Conservation (phyloP, 2,113 vertebrate species). For the Pseudorasbora parva region DNA sequence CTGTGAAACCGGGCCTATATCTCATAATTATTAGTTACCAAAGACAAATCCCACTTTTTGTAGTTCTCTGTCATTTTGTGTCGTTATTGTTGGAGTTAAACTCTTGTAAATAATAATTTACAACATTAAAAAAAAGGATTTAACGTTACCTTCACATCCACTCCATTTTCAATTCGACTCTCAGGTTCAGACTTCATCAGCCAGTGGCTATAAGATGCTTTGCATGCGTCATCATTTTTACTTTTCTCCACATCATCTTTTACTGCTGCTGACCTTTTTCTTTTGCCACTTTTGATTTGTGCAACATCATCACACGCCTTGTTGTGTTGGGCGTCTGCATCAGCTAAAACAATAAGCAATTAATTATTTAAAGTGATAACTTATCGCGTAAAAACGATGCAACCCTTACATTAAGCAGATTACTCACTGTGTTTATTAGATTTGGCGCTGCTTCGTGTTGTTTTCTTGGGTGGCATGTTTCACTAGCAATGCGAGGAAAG, state of each 20-base stretch:
- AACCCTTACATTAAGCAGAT: conserved; percentile 45
- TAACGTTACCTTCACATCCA: conserved; percentile 87
- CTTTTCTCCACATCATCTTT: conserved; percentile 52
- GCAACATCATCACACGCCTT: conserved; percentile 14
- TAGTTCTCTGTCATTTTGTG: neutral
- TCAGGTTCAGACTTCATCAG: conserved; percentile 97
- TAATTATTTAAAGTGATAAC: neutral
- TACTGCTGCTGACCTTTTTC: conserved; percentile 59
- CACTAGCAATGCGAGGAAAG: conserved; percentile 18
- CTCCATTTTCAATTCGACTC: conserved; percentile 89
- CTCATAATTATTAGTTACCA: neutral
- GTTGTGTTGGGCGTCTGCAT: neutral
- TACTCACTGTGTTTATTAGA: conserved; percentile 68
- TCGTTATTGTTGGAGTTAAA: neutral
- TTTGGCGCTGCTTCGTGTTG: conserved; percentile 57
- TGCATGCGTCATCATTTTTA: conserved; percentile 32
- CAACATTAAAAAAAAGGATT: neutral
- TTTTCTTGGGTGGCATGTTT: conserved; percentile 76
- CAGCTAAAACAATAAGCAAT: conserved; percentile 14
- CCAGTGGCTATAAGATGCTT: conserved; percentile 76
- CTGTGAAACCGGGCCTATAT: too few species aligned
- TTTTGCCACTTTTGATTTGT: conserved; percentile 48
- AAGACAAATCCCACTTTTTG: neutral
- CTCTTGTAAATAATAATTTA: too few species aligned
- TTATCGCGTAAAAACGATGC: neutral